Evolutionary conservation across 2,113 vertebrate species (phyloP), one percentile per base, ranked within the genome.

Genomic region (Caracal caracal): DNA sequence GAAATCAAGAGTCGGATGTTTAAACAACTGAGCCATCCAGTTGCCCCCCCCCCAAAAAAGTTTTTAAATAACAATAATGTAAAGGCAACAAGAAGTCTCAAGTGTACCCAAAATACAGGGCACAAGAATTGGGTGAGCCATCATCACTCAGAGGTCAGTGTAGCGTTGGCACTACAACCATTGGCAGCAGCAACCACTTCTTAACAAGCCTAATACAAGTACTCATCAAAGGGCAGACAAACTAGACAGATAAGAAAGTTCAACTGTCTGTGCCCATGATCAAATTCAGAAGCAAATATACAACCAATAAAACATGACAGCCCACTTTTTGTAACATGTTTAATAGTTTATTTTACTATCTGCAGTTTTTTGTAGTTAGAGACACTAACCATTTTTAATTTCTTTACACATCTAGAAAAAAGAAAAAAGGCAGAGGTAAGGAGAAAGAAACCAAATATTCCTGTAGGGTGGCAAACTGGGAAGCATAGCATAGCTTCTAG

Each of bases 371-470:
- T 40, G 30, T 68, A 82, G 56, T 68, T 90, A 71, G 35, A 87
- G 43, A 90, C 20, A 83, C 15, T 68, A 66, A 79, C 83, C 79
- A 80, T 70, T 90, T 96, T 73, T 78, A 78, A 92, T 61, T 28
- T 73, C 30, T 88, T 85, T 47, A 83, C 35, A 88, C 19, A 93
- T 68, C 24, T 35, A 81, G 40, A 94, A 43, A 13, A 90, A 51
- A 76, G 4, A 49, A 43, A 85, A 73, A 59, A 63, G 33, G 17
- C 16, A 78, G 33, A 59, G 28, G 19, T 56, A 68, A 75, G 16
- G 26, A 53, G 20, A 84, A 81, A 82, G 59, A 68, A 85, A 30
- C 4, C 13, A 91, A 78, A 83, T 68, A 85, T 53, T 63, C 71
- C 70, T 22, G 47, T 20, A 92, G 15, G 53, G 12, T 37, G 33